These are phyloP conservation scores for Halcyon senegalensis DNA, from an alignment of 2,113 vertebrate genomes.

Conservation along the genomic window DNA sequence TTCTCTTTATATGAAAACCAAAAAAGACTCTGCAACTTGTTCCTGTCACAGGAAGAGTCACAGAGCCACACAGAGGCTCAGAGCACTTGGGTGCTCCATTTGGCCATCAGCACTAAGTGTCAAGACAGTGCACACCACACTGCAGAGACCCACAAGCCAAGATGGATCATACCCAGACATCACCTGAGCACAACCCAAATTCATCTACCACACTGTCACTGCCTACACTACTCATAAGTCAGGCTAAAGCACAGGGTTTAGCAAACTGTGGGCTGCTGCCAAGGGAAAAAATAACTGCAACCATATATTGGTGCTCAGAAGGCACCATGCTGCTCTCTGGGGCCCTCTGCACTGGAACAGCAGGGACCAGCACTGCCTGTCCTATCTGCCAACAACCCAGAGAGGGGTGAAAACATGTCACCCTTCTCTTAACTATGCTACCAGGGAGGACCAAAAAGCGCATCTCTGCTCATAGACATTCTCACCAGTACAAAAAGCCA, in stretches of 20 bases:
- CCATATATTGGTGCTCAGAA: not conserved
- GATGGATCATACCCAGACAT: not conserved
- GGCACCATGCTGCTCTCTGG: not conserved
- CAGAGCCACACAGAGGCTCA: not conserved
- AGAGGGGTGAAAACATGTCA: not conserved
- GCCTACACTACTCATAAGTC: not conserved
- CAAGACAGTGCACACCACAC: rapidly evolving
- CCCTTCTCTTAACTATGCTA: not conserved
- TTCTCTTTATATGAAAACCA: not conserved
- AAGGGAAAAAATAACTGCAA: not conserved
- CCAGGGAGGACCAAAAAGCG: not conserved
- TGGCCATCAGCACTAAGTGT: not conserved
- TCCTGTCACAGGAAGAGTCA: not conserved
- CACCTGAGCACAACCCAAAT: not conserved
- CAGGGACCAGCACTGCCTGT: not conserved
- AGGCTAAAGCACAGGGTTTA: not conserved
- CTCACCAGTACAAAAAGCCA: not conserved
- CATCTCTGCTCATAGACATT: not conserved
- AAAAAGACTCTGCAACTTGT: not conserved
- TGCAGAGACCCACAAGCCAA: not conserved
- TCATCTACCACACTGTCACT: not conserved
- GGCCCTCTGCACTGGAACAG: not conserved
- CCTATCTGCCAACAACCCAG: not conserved
- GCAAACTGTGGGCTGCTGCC: not conserved
- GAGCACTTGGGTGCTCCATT: not conserved